Percentiles rank a stretch among this genome's conserved stretches.
Evolutionary conservation across 2,888 invertebrate species (phyloP).

Genomic region (Omphaloscelis lunosa): DNA sequence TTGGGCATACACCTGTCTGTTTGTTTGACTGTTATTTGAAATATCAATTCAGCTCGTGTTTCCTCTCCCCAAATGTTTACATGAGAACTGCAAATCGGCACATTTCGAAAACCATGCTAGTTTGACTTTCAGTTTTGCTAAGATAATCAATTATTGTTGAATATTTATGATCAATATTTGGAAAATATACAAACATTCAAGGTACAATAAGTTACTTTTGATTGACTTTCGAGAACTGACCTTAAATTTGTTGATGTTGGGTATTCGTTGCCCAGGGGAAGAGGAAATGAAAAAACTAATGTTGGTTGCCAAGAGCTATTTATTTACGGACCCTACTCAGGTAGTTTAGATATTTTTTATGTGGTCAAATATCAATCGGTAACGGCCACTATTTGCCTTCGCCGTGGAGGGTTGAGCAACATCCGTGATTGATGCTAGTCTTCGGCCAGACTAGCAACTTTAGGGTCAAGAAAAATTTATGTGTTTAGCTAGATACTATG

Average conservation of each 20-base stretch:
- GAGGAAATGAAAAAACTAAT: slow-evolving; percentile 43
- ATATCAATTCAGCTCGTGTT: slow-evolving; percentile 24
- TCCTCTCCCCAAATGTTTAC: slow-evolving; percentile 2
- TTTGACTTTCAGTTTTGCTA: slow-evolving; percentile 34
- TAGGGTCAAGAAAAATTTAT: slow-evolving; percentile 66
- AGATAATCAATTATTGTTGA: slow-evolving; percentile 37
- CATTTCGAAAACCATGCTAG: slow-evolving; percentile 6
- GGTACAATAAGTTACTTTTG: slow-evolving; percentile 39
- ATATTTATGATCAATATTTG: slow-evolving; percentile 48
- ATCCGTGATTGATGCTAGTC: slow-evolving; percentile 67
- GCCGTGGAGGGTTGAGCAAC: slow-evolving; percentile 59
- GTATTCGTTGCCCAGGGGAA: slow-evolving; percentile 28
- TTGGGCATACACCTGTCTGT: background rate
- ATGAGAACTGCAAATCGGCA: slow-evolving; percentile 37
- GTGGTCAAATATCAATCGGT: slow-evolving; percentile 68
- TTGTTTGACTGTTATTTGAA: slow-evolving; percentile 18
- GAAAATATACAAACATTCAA: slow-evolving; percentile 26
- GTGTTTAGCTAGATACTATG: slow-evolving; percentile 45
- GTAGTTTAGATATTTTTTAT: slow-evolving; percentile 57
- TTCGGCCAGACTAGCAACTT: slow-evolving; percentile 59
- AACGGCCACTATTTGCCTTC: slow-evolving; percentile 60
- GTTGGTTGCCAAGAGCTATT: slow-evolving; percentile 42
- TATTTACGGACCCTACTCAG: slow-evolving; percentile 44
- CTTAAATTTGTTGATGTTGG: slow-evolving; percentile 51
- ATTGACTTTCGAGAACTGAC: slow-evolving; percentile 47